Percentiles rank a stretch among this genome's conserved stretches.
Conservation (phyloP, 2,888 invertebrate species). For the Erynnis tages region DNA sequence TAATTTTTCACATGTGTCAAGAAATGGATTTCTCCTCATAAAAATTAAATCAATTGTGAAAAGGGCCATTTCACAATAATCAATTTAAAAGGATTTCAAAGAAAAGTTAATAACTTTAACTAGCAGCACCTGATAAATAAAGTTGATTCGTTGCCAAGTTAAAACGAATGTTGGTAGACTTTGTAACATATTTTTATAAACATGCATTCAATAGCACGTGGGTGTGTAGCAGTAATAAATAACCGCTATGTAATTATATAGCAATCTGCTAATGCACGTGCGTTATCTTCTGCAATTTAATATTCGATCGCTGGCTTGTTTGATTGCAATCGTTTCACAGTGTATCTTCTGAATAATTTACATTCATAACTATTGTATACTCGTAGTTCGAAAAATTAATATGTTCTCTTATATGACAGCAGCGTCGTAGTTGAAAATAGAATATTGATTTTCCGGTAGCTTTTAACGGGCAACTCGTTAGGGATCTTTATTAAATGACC, state of each 20-base stretch:
- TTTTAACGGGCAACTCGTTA: constrained; percentile 14
- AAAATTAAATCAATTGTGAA: background rate
- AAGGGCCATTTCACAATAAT: background rate
- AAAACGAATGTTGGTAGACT: constrained; percentile 10
- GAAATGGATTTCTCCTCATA: no score
- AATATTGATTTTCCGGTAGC: constrained; percentile 23
- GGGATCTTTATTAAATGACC: constrained; percentile 16
- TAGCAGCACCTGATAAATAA: constrained; percentile 12
- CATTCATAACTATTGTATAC: no score
- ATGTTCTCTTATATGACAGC: background rate
- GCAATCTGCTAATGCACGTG: background rate
- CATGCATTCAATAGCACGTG: constrained; percentile 2
- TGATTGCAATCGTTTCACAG: background rate
- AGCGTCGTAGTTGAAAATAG: constrained; percentile 22
- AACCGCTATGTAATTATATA: background rate
- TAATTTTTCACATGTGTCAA: no score
- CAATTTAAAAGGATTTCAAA: background rate
- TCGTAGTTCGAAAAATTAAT: no score
- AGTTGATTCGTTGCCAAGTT: constrained; percentile 22
- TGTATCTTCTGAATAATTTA: background rate
- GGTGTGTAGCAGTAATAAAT: background rate
- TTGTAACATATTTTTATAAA: constrained; percentile 4
- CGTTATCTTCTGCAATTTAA: background rate
- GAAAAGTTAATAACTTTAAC: background rate
- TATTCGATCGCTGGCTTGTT: background rate